Base-by-base conservation (phyloP, 2,888 invertebrate species). In the Nephrotoma guestfalica region DNA sequence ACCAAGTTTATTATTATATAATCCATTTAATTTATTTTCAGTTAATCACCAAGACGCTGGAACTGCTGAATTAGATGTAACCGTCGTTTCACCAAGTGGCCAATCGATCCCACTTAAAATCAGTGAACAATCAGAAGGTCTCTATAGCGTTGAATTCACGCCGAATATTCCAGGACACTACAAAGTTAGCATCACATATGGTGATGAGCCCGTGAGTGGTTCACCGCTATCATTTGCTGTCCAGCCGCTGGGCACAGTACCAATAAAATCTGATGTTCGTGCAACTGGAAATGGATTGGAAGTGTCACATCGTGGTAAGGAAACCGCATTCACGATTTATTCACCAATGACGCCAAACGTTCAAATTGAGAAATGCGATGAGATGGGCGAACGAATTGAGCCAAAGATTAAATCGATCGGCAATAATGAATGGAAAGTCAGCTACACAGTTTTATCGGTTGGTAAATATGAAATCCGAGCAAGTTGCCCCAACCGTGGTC, bases 391-490 rank as follows among this genome's bases (percentile, higher is more conserved):
- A 83, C 89, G 91, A 86, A 91, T 92, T 86, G 92, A 92, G 87
- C 91, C 92, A 0, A 91, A 91, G 89, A 91, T 91, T 41, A 92
- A 91, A 89, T 92, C 93, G 0, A 92, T 94, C 11, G 93, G 93
- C 91, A 95, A 93, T 90, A 96, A 96, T 0, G 96, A 97, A 88
- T 98, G 96, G 94, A 95, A 96, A 88, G 97, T 98, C 86, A 96
- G 97, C 0, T 99, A 98, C 91, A 95, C 96, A 0, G 98, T 99
- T 0, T 94, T 96, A 0, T 97, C 97, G 89, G 96, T 97, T n/a
- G 99, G 99, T 0, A 93, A 96, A 71, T 98, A 97, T 90, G 97
- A 98, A 91, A 95, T 98, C 45, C 93, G 96, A 88, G 96, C 99
- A 88, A 95, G 95, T 88, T 94, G 94, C 42, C 90, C 93, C 0